These are phyloP conservation scores for Drosophila demipolita DNA, from an alignment of 2,888 invertebrate genomes.

Conservation along the genomic window DNA sequence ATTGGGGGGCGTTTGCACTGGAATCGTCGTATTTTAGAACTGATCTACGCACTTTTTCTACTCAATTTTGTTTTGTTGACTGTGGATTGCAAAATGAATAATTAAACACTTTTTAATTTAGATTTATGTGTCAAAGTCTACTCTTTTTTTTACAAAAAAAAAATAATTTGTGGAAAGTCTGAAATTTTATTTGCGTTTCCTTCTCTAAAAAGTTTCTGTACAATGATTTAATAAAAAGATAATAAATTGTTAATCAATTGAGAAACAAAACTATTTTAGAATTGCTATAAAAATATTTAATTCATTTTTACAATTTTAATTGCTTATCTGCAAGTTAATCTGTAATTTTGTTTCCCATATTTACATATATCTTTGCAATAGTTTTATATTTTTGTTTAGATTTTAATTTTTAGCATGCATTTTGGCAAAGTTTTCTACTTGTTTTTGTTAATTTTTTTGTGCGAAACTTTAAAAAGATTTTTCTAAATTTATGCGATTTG, in stretches of 20 bases:
- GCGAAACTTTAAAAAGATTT: background rate
- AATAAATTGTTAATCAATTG: background rate
- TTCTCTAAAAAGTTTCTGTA: background rate
- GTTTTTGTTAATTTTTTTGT: background rate
- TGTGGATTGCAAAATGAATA: constrained; percentile 26
- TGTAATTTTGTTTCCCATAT: background rate
- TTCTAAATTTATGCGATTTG: background rate
- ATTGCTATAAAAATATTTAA: background rate
- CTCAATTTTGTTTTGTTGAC: constrained; percentile 30
- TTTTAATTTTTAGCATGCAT: background rate
- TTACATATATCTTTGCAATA: background rate
- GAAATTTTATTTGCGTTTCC: background rate
- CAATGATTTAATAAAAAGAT: background rate
- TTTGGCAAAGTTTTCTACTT: too few species aligned
- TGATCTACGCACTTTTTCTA: constrained; percentile 43
- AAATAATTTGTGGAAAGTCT: background rate
- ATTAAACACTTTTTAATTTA: constrained; percentile 1
- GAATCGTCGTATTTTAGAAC: constrained; percentile 21
- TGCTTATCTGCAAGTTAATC: background rate
- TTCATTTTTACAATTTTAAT: background rate
- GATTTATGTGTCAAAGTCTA: background rate
- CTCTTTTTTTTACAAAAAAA: background rate
- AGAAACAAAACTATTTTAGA: too few species aligned
- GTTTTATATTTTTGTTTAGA: background rate
- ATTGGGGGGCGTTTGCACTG: constrained; percentile 37